Conservation (phyloP, 2,888 invertebrate genomes). For the Ypsolopha sequella region DNA sequence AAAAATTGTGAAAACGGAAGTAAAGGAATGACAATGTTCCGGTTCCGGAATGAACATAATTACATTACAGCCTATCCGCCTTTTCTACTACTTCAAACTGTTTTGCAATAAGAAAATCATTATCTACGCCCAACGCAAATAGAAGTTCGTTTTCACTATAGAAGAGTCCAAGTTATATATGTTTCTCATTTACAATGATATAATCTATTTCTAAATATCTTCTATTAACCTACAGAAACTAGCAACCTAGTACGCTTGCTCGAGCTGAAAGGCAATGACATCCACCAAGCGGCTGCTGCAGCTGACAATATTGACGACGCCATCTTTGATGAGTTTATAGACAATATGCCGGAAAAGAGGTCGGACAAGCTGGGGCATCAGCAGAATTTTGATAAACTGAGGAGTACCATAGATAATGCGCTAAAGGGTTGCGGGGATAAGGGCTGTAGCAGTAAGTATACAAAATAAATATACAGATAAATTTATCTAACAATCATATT, state of each 20-base stretch:
- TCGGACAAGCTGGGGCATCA: conserved; percentile 27
- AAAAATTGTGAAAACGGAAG: too few species aligned
- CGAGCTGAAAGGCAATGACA: conserved; percentile 29
- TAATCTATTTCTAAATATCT: too few species aligned
- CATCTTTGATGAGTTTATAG: conserved; percentile 32
- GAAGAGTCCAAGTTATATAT: too few species aligned
- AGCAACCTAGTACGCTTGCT: conserved; percentile 34
- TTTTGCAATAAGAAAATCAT: too few species aligned
- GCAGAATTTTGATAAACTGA: conserved; percentile 33
- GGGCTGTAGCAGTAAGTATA: conserved; percentile 37
- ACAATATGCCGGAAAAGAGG: conserved; percentile 28
- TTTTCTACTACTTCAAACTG: too few species aligned
- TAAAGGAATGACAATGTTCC: too few species aligned
- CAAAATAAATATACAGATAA: background rate
- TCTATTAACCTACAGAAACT: conserved; percentile 19
- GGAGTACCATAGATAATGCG: conserved; percentile 24
- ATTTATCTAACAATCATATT: too few species aligned
- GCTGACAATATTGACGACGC: conserved; percentile 22
- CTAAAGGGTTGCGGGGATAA: conserved; percentile 33
- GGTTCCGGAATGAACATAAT: too few species aligned
- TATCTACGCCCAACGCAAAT: too few species aligned
- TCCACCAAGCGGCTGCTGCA: conserved; percentile 14
- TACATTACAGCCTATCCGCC: too few species aligned
- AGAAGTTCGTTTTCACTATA: too few species aligned
- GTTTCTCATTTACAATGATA: too few species aligned